Evolutionary conservation across 2,888 invertebrate species (phyloP).

Genomic region (Apamea monoglypha): DNA sequence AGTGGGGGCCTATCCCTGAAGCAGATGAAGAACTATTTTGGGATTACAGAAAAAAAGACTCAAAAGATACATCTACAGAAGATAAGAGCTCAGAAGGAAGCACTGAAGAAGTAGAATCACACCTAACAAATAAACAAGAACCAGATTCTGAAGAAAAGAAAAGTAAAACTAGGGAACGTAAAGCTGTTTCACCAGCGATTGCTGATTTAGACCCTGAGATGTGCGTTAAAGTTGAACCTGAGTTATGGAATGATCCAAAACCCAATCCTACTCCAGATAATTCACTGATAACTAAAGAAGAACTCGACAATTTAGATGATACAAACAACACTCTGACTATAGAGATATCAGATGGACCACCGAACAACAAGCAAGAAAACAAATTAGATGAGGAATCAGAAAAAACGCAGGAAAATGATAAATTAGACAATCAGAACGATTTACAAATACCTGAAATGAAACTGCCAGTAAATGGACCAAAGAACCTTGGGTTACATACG

Average conservation of each 20-base stretch:
- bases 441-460: not conserved
- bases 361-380: not conserved
- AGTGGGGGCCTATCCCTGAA: slow-evolving; percentile 81
- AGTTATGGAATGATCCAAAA: slow-evolving; percentile 25
- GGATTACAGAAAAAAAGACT: slow-evolving; percentile 13
- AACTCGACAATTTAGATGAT: slow-evolving; percentile 14
- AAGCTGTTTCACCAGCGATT: not conserved
- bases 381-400: not conserved
- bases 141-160: not conserved
- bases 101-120: slow-evolving; percentile 17
- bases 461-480: not conserved
- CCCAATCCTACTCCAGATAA: slow-evolving; percentile 8
- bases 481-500: not conserved
- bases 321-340: not conserved
- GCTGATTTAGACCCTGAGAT: not conserved
- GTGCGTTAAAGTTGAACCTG: slow-evolving; percentile 38
- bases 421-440: not conserved
- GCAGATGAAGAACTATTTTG: slow-evolving; percentile 70
- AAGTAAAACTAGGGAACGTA: not conserved
- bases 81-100: slow-evolving; percentile 19
- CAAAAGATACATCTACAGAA: slow-evolving; percentile 10
- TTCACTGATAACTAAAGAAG: slow-evolving; percentile 3
- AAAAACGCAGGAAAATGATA: not conserved
- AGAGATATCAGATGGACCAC: not conserved
- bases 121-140: not conserved